phyloP scores from a whole-genome alignment of 1,140 invertebrate species.

The Leptinotarsa defecta region DNA sequence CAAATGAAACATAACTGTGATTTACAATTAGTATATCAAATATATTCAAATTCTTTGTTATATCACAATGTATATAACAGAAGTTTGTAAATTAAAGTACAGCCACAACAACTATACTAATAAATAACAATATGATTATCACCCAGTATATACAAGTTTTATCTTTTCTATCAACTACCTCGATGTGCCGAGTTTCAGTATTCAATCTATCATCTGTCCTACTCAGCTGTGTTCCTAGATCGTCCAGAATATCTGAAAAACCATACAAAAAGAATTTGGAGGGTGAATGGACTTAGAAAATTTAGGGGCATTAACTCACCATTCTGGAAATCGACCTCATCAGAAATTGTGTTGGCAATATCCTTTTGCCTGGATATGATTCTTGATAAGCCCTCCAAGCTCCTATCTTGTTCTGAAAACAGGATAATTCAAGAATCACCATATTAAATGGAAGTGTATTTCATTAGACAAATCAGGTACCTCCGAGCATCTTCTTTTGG shows the following conservation, averaged over 20 bases:
- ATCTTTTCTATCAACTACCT: constrained; percentile 69
- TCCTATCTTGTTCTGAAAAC: constrained; percentile 73
- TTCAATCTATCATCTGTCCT: constrained; percentile 69
- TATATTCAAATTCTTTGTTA: neutral
- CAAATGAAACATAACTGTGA: too few relatives aligned
- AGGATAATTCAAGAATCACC: constrained; percentile 3
- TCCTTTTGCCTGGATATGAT: constrained; percentile 78
- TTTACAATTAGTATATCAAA: too few relatives aligned
- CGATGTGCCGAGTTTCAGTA: constrained; percentile 69
- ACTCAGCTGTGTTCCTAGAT: constrained; percentile 76
- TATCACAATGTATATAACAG: neutral
- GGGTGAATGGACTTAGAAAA: neutral
- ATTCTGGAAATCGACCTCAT: constrained; percentile 81
- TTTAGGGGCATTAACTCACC: constrained; percentile 57
- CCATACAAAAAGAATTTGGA: constrained; percentile 29
- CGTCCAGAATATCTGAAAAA: constrained; percentile 76
- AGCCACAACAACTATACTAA: constrained; percentile 58
- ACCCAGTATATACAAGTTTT: constrained; percentile 75
- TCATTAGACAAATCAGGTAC: constrained; percentile 33
- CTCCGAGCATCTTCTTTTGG: constrained; percentile 50
- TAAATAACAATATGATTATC: constrained; percentile 67
- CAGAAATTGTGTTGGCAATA: constrained; percentile 74
- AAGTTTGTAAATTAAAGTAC: neutral
- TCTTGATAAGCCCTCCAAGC: constrained; percentile 74
- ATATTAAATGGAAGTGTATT: neutral